These are phyloP conservation scores for Hyperopisus bebe DNA, from an alignment of 2,113 vertebrate species.

Conservation along the genomic window DNA sequence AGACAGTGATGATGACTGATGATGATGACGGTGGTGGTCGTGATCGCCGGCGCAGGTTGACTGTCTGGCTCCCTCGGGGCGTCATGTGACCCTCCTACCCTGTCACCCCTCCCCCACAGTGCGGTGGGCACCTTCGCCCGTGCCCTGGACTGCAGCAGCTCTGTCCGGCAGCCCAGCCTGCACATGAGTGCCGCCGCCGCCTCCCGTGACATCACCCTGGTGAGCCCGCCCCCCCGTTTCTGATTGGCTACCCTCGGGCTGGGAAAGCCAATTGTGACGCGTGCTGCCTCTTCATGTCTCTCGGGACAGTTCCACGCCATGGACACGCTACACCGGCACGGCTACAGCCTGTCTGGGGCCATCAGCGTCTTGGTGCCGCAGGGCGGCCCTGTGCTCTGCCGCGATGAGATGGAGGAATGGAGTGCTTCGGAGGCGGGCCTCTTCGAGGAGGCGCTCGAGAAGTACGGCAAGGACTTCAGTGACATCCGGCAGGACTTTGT, in stretches of 20 bases:
- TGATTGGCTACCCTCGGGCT: neutral
- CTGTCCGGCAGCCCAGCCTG: conserved; percentile 71
- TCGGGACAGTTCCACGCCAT: conserved; percentile 84
- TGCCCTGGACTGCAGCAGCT: conserved; percentile 72
- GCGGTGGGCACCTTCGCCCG: conserved; percentile 70
- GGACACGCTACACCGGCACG: conserved; percentile 87
- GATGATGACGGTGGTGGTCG: neutral
- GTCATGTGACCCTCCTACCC: neutral
- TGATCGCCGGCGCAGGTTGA: neutral
- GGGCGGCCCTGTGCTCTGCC: conserved; percentile 87
- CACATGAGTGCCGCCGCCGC: conserved; percentile 73
- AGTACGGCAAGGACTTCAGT: conserved; percentile 98
- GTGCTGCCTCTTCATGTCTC: neutral
- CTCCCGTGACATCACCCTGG: conserved; percentile 72
- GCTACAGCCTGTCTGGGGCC: conserved; percentile 87
- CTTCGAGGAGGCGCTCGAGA: conserved; percentile 93
- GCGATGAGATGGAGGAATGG: conserved; percentile 99
- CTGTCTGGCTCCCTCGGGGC: neutral
- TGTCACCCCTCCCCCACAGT: conserved; percentile 31
- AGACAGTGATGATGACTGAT: neutral
- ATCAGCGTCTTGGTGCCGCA: conserved; percentile 87
- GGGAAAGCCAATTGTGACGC: neutral
- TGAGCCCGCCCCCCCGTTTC: conserved; percentile 24
- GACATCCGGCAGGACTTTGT: conserved; percentile 98
- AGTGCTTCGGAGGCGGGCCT: conserved; percentile 92